Conservation (phyloP, 2,888 invertebrate species). For the Morpho helenor region DNA sequence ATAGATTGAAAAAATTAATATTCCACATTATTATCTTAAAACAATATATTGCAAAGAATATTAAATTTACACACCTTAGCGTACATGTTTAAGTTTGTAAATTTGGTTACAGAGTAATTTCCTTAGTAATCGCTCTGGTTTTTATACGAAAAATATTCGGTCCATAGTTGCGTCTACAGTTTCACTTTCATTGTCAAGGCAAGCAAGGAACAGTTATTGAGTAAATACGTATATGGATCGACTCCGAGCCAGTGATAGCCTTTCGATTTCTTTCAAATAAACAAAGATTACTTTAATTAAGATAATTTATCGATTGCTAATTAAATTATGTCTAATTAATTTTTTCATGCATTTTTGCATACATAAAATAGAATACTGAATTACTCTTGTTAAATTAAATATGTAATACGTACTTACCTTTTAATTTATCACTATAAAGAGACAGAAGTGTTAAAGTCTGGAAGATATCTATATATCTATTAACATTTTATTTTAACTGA, state of each 20-base stretch:
- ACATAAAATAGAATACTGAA: background rate
- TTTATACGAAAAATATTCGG: conserved; percentile 57
- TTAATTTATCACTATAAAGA: too few species aligned
- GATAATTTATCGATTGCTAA: background rate
- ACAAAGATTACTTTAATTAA: background rate
- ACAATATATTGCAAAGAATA: conserved; percentile 10
- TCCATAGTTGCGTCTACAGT: conserved; percentile 43
- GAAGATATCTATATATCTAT: too few species aligned
- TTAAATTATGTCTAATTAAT: background rate
- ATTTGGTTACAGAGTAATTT: conserved; percentile 74
- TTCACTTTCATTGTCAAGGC: conserved; percentile 76
- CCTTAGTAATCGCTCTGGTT: conserved; percentile 59
- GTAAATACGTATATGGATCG: conserved; percentile 13
- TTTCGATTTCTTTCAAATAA: conserved; percentile 12
- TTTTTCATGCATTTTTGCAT: background rate
- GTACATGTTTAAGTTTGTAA: conserved; percentile 71
- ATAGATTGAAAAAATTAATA: conserved; percentile 1
- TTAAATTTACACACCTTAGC: conserved; percentile 58
- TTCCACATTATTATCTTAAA: conserved; percentile 1
- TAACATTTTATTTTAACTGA: too few species aligned
- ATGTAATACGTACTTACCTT: too few species aligned
- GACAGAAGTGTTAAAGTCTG: too few species aligned
- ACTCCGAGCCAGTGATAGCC: conserved; percentile 11
- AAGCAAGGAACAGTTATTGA: conserved; percentile 40
- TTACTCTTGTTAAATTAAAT: too few species aligned